Base-by-base conservation (phyloP, 2,888 invertebrate species). In the Marasmarcha lunaedactyla region DNA sequence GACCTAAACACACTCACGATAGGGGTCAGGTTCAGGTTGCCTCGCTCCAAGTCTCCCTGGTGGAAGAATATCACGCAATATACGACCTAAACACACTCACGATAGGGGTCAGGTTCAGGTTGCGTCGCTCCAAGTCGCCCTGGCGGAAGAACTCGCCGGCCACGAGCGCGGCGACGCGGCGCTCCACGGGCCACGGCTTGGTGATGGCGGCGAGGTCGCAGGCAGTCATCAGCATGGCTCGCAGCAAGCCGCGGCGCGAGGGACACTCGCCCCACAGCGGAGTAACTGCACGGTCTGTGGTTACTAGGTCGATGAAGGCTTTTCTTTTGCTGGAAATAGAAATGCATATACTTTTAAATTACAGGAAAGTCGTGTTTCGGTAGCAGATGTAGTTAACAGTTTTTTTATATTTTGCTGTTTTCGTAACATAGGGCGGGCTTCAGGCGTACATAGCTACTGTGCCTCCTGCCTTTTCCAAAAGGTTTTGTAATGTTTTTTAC, bases 151-250 rank as follows among this genome's bases (percentile, higher is more conserved):
- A 96, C 73, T 96, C 96, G 1, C 93, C 92, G 46, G 94, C 94
- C 1, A 96, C 95, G 26, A 96, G 83, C 49, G 94, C 94, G 1
- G 95, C 95, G n/a, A 97, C 95, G 44, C 94, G 88, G 53, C 93
- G 89, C 71, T 96, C 95, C 39, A 95, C 91, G 4, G 92, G 91
- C 96, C 96, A 96, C 1, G 96, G 96, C 68, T 96, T 97, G 38
- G 95, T 95, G 59, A 96, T 96, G 48, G 96, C 96, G 40, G 95
- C 95, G 50, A 97, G 85, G 86, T 97, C 96, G 73, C 95, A 96
- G 30, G 94, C 94, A 15, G 96, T 97, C 96, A 97, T 96, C 66
- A 94, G 85, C 95, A 96, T 96, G 9, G 93, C 95, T 15, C 95
- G 87, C 38, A 94, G 78, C 42, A 96, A 78, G 39, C 93, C 93